A percentile compares a stretch with the other conserved stretches of the same genome.
These are phyloP conservation scores for Diachrysia chrysitis DNA, from an alignment of 2,888 invertebrate genomes.

Conservation along the genomic window DNA sequence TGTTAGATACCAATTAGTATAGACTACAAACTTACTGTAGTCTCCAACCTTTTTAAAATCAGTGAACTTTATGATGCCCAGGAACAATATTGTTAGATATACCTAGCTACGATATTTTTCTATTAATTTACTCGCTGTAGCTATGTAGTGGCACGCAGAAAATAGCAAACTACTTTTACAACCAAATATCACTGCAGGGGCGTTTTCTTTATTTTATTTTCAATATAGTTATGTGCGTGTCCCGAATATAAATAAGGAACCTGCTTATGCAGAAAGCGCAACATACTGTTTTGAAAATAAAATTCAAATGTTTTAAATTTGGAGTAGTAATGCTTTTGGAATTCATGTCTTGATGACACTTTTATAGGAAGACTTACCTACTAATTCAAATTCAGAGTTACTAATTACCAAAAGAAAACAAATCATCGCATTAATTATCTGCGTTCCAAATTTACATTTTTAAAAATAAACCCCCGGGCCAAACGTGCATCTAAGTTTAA, in stretches of 20 bases:
- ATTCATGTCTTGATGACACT: neutral
- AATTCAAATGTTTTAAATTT: neutral
- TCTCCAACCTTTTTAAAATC: too few species aligned
- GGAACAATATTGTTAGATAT: too few species aligned
- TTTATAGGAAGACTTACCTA: neutral
- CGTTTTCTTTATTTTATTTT: slow-evolving; percentile 42
- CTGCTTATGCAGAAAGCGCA: neutral
- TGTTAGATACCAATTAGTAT: too few species aligned
- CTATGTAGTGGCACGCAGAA: too few species aligned
- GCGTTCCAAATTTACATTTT: slow-evolving; percentile 70
- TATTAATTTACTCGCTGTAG: too few species aligned
- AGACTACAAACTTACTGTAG: too few species aligned
- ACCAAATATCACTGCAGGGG: too few species aligned
- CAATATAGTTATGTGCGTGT: slow-evolving; percentile 21
- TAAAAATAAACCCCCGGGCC: slow-evolving; percentile 67
- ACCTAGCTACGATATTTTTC: too few species aligned
- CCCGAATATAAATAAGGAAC: slow-evolving; percentile 52
- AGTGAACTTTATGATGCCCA: too few species aligned
- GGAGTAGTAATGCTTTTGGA: neutral
- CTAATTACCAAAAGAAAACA: slow-evolving; percentile 55
- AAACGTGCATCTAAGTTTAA: slow-evolving; percentile 80
- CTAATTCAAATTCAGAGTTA: slow-evolving; percentile 12
- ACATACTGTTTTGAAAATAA: slow-evolving; percentile 5
- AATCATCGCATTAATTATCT: slow-evolving; percentile 67
- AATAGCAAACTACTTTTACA: too few species aligned